Evolutionary conservation across 1,140 invertebrate species (phyloP), one percentile per base, ranked within the genome.

Genomic region (Drosophila lini): DNA sequence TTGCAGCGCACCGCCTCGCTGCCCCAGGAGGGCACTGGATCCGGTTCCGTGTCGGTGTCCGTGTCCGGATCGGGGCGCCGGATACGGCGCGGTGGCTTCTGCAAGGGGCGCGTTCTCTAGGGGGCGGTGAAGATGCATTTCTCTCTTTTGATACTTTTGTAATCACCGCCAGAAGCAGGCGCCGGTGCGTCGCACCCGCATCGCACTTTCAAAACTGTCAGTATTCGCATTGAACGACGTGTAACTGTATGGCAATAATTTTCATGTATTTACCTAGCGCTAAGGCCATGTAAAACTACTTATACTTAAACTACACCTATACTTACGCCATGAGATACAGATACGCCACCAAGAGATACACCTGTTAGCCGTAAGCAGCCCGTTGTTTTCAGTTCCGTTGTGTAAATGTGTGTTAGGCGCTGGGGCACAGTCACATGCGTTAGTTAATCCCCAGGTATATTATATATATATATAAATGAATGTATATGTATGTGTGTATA

Each of bases 231-330:
- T 80, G 75, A 90, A 83, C 88, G 80, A 90, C 78, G 78, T 90
- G 88, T 86, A 90, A 90, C 82, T 83, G 63, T 76, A 90, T 90
- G 88, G 88, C 88, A 90, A 90, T 90, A 90, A 90, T 90, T 90
- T 90, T 86, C 78, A 59, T 70, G 88, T 90, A 90, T 90, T 90
- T 86, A 90, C 64, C 59, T 90, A 90, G 86, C 44, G 44, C 57
- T 82, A 82, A 76, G 75, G 47, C 65, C 59, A 76, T 52, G 73
- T 57, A 76, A 60, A 76, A 55, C 42, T 61, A 68, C 64, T 41
- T 61, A 36, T 48, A 65, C 53, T 47, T 50, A 56, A 55, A 38
- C 34, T 38, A 55, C 13, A 55, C 52, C 40, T 13, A 52, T 11
- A 58, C 25, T n/a, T 11, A 58, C 15, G 15, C 57, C 44, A 42